Percentiles rank a stretch among this genome's conserved stretches.
phyloP scores from a whole-genome alignment of 1,140 invertebrate species.

The Leptinotarsa lineolata region DNA sequence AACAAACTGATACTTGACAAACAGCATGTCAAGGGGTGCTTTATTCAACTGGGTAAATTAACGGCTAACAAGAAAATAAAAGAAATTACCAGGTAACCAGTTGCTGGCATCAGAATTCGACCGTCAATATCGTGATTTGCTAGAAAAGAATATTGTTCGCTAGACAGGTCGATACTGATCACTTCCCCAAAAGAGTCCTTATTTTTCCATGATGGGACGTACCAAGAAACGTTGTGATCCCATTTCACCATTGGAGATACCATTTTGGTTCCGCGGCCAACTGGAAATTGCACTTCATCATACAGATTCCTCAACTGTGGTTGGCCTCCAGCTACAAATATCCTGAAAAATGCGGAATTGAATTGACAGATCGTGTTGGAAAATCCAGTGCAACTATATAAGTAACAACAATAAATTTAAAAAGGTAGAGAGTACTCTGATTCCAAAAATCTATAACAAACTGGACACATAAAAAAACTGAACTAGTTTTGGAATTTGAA shows the following conservation, averaged over 20 bases:
- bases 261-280: conserved; percentile 84
- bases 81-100: conserved; percentile 79
- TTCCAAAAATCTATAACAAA: no score
- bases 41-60: no score
- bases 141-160: conserved; percentile 60
- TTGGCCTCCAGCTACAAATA: conserved; percentile 79
- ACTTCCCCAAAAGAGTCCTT: conserved; percentile 27
- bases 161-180: conserved; percentile 23
- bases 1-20: no score
- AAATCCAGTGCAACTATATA: no score
- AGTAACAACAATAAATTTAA: no score
- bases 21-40: no score
- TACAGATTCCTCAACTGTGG: conserved; percentile 77
- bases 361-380: no score
- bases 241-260: conserved; percentile 81
- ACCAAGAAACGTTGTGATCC: conserved; percentile 85
- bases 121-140: conserved; percentile 91
- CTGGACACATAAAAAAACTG: no score
- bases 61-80: not conserved
- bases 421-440: no score
- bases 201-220: conserved; percentile 52
- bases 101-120: conserved; percentile 90
- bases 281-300: conserved; percentile 76
- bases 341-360: conserved; percentile 58
- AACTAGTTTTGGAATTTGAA: no score